A percentile compares a stretch with the other conserved stretches of the same genome.
Conservation (phyloP, 2,888 invertebrate species). For the Melanophora roralis region DNA sequence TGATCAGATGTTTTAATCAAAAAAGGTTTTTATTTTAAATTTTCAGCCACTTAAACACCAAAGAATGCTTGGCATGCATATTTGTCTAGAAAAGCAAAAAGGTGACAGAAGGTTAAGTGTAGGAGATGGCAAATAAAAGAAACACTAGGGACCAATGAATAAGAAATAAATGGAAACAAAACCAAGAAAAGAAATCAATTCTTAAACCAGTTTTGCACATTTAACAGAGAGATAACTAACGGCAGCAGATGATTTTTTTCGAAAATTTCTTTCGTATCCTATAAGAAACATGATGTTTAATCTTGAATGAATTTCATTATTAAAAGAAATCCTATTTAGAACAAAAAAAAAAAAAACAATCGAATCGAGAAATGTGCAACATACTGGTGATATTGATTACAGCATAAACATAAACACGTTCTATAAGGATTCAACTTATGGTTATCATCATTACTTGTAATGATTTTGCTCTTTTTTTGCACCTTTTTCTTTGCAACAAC, state of each 20-base stretch:
- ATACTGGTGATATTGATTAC: constrained; percentile 65
- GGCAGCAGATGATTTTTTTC: constrained; percentile 46
- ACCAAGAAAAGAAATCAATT: constrained; percentile 42
- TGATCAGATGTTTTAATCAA: constrained; percentile 64
- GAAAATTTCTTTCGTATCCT: not conserved
- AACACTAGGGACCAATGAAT: not conserved
- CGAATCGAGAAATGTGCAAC: constrained; percentile 54
- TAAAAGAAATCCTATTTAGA: not conserved
- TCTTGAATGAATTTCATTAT: not conserved
- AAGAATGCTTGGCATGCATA: constrained; percentile 46
- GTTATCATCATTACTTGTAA: constrained; percentile 40
- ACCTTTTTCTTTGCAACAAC: constrained; percentile 41
- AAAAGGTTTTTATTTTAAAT: constrained; percentile 15
- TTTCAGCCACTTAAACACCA: constrained; percentile 57
- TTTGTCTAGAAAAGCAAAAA: not conserved
- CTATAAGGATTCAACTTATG: constrained; percentile 28
- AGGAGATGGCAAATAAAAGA: not conserved
- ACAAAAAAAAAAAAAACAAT: not conserved
- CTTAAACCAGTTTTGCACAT: constrained; percentile 75
- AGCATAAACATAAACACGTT: constrained; percentile 59
- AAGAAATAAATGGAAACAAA: not conserved
- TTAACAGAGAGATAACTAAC: constrained; percentile 53
- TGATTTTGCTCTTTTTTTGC: constrained; percentile 54
- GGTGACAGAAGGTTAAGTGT: constrained; percentile 53
- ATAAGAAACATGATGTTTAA: constrained; percentile 23